phyloP scores from a whole-genome alignment of 1,140 invertebrate species.

The Drosophila tristis region DNA sequence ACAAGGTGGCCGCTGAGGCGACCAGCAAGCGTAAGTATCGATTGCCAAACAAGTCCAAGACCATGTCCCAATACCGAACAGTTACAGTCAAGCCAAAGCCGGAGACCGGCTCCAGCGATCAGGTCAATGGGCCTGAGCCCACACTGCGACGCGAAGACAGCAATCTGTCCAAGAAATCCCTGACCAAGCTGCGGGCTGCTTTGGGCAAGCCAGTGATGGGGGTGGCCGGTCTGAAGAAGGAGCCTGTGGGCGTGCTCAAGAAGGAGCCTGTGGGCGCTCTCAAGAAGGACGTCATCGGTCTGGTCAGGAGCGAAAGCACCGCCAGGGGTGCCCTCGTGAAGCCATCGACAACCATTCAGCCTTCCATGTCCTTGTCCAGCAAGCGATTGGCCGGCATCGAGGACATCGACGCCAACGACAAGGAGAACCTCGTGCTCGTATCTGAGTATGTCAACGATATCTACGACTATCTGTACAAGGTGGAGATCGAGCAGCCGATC shows the following conservation, averaged over 20 bases:
- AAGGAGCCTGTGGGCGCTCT: conserved; percentile 14
- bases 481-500: conserved; percentile 88
- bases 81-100: conserved; percentile 46
- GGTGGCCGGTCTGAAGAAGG: conserved; percentile 23
- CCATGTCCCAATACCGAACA: not conserved
- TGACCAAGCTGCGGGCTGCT: conserved; percentile 73
- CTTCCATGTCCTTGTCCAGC: conserved; percentile 40
- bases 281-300: conserved; percentile 36
- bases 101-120: conserved; percentile 36
- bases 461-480: conserved; percentile 88
- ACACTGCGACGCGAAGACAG: conserved; percentile 76
- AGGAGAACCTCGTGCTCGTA: conserved; percentile 90
- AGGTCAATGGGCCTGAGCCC: conserved; percentile 35
- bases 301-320: not conserved
- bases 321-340: not conserved
- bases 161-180: conserved; percentile 73
- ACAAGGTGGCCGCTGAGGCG: conserved; percentile 41
- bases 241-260: conserved; percentile 11
- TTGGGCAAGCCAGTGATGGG: conserved; percentile 56
- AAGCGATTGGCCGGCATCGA: conserved; percentile 77
- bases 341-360: not conserved
- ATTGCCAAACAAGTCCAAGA: not conserved
- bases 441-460: conserved; percentile 94
- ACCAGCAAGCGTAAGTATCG: conserved; percentile 56
- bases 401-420: conserved; percentile 91